Evolutionary conservation across 30 jellyfish, hydroid and myxozoan species (phyloP).

Genomic region (Hydractinia symbiolongicarpus): DNA sequence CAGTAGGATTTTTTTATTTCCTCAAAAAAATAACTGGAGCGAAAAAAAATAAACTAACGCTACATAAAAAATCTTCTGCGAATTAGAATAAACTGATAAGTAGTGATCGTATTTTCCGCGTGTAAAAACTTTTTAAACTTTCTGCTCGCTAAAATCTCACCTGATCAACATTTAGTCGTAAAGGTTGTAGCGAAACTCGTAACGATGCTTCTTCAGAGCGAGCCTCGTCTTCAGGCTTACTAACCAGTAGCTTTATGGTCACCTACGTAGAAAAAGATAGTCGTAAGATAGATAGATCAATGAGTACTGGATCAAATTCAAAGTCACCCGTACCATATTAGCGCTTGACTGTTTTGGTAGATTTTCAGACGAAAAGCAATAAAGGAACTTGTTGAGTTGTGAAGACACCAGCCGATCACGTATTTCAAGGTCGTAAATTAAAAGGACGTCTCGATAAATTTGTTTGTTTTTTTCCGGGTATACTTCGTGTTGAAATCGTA

Average conservation of each 20-base stretch:
- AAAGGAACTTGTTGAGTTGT: conserved; percentile 78
- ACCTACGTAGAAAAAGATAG: conserved; percentile 36
- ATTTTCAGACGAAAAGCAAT: conserved; percentile 83
- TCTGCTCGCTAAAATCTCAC: neutral
- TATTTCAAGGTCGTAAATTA: conserved; percentile 84
- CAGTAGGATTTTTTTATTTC: too few species aligned
- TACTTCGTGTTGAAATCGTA: conserved; percentile 91
- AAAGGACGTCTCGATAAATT: conserved; percentile 75
- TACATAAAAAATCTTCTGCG: too few species aligned
- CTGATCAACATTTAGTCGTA: conserved; percentile 88
- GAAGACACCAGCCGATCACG: conserved; percentile 82
- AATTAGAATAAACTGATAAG: too few species aligned
- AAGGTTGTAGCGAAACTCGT: conserved; percentile 87
- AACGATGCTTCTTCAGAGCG: conserved; percentile 80
- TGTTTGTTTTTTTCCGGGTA: conserved; percentile 74
- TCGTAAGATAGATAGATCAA: neutral
- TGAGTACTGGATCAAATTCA: too few species aligned
- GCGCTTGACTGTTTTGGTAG: conserved; percentile 90
- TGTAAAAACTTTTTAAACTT: too few species aligned
- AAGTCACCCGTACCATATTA: conserved; percentile 55
- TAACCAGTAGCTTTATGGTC: conserved; percentile 53
- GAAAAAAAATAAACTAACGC: too few species aligned
- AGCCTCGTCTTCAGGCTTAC: conserved; percentile 91
- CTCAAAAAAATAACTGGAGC: too few species aligned
- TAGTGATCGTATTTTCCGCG: too few species aligned